Conservation (phyloP, 2,797 vertebrate genomes). For the Esox lucius region DNA sequence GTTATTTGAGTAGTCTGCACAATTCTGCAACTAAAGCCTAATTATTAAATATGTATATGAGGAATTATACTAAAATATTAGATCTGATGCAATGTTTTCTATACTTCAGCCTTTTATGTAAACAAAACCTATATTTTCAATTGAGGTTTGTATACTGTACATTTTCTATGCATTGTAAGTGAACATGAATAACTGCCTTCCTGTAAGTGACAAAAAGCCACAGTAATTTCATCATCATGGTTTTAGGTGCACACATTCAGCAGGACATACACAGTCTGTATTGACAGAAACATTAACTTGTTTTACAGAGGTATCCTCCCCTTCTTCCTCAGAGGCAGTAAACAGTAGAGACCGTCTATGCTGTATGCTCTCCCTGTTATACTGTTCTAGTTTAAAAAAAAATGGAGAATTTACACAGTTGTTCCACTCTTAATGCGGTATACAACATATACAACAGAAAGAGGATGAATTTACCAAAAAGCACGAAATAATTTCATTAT, state of each 20-base stretch:
- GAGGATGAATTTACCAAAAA: neutral
- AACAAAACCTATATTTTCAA: too few species aligned
- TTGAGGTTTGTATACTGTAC: too few species aligned
- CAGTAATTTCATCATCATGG: neutral
- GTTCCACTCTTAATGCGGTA: neutral
- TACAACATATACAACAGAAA: too few species aligned
- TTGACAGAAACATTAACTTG: constrained; percentile 33
- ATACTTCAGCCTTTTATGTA: too few species aligned
- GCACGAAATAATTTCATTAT: neutral
- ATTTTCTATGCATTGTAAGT: constrained; percentile 4
- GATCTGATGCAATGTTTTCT: too few species aligned
- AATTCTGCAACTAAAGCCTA: too few species aligned
- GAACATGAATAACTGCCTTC: constrained; percentile 11
- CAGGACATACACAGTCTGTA: neutral
- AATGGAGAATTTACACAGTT: neutral
- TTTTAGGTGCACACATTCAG: neutral
- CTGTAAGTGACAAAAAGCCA: neutral
- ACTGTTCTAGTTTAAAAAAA: constrained; percentile 25
- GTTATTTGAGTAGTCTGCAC: too few species aligned
- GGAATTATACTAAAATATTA: too few species aligned
- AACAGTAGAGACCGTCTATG: constrained; percentile 20
- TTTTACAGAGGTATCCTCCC: constrained; percentile 19
- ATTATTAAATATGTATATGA: too few species aligned
- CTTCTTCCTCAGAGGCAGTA: constrained; percentile 18
- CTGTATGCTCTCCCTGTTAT: constrained; percentile 32